Evolutionary conservation across 1,140 invertebrate species (phyloP).

Genomic region (Triops longicaudatus): DNA sequence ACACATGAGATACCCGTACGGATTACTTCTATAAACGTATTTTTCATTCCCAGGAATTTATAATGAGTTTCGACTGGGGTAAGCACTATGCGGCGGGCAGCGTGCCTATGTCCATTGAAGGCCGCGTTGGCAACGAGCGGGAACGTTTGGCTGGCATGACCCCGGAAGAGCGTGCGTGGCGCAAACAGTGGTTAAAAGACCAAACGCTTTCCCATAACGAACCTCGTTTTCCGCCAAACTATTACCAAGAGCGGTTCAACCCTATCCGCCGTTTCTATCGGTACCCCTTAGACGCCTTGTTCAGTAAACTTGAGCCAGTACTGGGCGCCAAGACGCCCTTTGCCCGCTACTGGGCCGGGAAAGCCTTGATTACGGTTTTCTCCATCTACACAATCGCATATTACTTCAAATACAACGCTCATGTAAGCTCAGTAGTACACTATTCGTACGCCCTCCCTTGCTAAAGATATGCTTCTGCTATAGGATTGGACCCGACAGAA

Average conservation of each 20-base stretch:
- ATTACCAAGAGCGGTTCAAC: conserved; percentile 59
- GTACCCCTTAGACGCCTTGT: conserved; percentile 55
- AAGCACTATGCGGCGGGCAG: neutral
- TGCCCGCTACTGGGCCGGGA: conserved; percentile 53
- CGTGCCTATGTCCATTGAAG: conserved; percentile 59
- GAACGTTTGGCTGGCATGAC: conserved; percentile 73
- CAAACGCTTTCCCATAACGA: conserved; percentile 63
- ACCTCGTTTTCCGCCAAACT: conserved; percentile 54
- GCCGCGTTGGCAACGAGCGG: conserved; percentile 59
- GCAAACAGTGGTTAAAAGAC: conserved; percentile 73
- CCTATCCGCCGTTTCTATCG: conserved; percentile 66
- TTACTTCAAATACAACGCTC: conserved; percentile 68
- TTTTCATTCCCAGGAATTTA: neutral
- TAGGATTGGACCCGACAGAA: conserved; percentile 61
- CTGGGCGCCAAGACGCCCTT: conserved; percentile 49
- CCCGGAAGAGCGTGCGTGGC: conserved; percentile 67
- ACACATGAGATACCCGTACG: too few relatives aligned
- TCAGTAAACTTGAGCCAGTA: conserved; percentile 43
- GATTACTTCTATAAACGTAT: neutral
- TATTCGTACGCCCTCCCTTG: neutral
- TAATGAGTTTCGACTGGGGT: neutral
- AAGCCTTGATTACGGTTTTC: conserved; percentile 45
- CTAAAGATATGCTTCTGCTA: neutral
- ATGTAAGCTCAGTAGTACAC: conserved; percentile 48
- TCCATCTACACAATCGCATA: conserved; percentile 50